Percentiles rank a stretch among this genome's conserved stretches.
phyloP scores from a whole-genome alignment of 1,140 invertebrate species.

The Forficula auricularia region DNA sequence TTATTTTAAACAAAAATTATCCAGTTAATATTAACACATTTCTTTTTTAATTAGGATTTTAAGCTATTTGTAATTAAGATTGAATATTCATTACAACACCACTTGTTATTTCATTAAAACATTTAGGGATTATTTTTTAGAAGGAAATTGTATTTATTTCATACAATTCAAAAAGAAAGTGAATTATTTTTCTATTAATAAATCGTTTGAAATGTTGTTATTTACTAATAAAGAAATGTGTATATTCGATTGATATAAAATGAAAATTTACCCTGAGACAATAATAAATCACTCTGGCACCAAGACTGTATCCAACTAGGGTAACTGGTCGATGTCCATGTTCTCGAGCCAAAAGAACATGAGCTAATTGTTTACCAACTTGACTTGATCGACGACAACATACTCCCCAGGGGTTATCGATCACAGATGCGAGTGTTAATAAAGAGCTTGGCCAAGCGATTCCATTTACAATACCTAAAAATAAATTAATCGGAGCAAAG shows the following conservation, averaged over 20 bases:
- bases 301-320: conserved; percentile 51
- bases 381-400: conserved; percentile 43
- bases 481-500: neutral
- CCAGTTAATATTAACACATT: too few relatives aligned
- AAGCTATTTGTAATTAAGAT: too few relatives aligned
- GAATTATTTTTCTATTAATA: neutral
- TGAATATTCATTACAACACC: too few relatives aligned
- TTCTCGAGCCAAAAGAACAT: conserved; percentile 40
- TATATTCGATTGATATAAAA: too few relatives aligned
- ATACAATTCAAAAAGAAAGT: neutral
- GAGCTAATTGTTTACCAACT: conserved; percentile 49
- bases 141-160: too few relatives aligned
- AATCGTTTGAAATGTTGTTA: neutral
- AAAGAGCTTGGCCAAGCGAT: conserved; percentile 52
- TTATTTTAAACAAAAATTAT: too few relatives aligned
- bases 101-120: too few relatives aligned
- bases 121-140: too few relatives aligned
- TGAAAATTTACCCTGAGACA: conserved; percentile 31
- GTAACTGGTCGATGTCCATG: conserved; percentile 55
- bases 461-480: conserved; percentile 40
- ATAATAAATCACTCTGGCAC: conserved; percentile 54
- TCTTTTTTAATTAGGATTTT: too few relatives aligned
- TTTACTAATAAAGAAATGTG: too few relatives aligned
- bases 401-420: conserved; percentile 62
- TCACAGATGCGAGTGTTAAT: conserved; percentile 40